Evolutionary conservation across 2,888 invertebrate genomes (phyloP).

Genomic region (Drosophila affinis): DNA sequence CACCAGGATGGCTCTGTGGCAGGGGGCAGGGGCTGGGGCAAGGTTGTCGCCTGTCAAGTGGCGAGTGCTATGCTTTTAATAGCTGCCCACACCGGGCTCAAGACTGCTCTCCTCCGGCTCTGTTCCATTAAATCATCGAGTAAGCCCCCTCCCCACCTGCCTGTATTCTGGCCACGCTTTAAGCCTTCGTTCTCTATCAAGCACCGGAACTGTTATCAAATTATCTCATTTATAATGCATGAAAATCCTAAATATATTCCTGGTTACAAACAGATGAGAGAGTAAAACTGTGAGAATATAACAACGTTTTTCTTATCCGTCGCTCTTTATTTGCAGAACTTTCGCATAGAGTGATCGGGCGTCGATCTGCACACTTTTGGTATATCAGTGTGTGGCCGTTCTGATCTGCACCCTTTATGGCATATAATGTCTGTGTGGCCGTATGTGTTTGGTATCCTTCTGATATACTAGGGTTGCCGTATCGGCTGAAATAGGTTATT

Average conservation of each 20-base stretch:
- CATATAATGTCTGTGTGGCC: no score
- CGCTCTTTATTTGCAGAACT: no score
- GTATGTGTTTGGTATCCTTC: no score
- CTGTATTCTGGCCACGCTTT: slow-evolving; percentile 18
- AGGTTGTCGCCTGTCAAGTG: slow-evolving; percentile 51
- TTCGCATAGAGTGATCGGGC: no score
- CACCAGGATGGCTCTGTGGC: background rate
- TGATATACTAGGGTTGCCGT: no score
- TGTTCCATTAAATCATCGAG: slow-evolving; percentile 35
- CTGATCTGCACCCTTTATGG: no score
- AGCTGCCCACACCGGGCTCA: slow-evolving; percentile 28
- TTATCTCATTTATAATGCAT: slow-evolving; percentile 15
- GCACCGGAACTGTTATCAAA: slow-evolving; percentile 4
- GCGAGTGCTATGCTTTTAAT: slow-evolving; percentile 45
- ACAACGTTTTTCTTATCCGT: no score
- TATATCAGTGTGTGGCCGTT: no score
- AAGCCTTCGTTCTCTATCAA: slow-evolving; percentile 24
- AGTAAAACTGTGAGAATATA: no score
- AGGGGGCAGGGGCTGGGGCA: slow-evolving; percentile 25
- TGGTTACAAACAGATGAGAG: background rate
- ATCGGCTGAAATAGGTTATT: no score
- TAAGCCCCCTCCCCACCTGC: background rate
- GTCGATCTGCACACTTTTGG: no score
- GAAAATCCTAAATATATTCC: slow-evolving; percentile 16
- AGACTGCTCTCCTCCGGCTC: slow-evolving; percentile 1